Conservation (phyloP, 2,113 vertebrate species). For the Brachirus orientalis region DNA sequence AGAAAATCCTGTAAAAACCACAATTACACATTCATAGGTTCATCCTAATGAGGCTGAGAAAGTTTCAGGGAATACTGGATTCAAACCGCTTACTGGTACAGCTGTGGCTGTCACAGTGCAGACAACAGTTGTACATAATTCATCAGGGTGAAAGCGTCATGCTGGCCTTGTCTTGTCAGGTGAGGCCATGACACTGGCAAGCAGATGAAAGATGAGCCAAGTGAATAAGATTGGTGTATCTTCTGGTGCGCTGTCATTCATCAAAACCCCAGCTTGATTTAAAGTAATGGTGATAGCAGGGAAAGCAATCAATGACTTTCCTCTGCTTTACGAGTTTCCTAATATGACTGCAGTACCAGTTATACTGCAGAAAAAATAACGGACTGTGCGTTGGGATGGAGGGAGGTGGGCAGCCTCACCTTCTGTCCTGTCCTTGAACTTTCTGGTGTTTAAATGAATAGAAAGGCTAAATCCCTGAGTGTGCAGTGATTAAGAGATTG, state of each 20-base stretch:
- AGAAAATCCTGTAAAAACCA: conserved; percentile 22
- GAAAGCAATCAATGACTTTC: conserved; percentile 49
- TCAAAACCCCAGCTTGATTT: conserved; percentile 48
- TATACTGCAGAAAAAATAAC: conserved; percentile 7
- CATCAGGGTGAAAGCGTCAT: background rate
- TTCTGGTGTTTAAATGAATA: conserved; percentile 14
- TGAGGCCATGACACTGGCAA: conserved; percentile 22
- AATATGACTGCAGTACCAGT: conserved; percentile 23
- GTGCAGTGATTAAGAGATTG: conserved; percentile 27
- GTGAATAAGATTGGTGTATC: conserved; percentile 24
- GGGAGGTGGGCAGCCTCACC: background rate
- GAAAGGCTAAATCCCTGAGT: conserved; percentile 7
- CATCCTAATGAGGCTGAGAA: conserved; percentile 37
- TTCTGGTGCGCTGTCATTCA: conserved; percentile 20
- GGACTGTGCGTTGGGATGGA: background rate
- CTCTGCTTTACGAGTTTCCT: conserved; percentile 45
- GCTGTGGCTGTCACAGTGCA: background rate
- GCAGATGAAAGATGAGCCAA: conserved; percentile 26
- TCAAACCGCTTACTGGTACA: background rate
- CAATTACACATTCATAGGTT: conserved; percentile 44
- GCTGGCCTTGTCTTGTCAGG: conserved; percentile 25
- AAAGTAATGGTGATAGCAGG: conserved; percentile 46
- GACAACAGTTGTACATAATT: conserved; percentile 20
- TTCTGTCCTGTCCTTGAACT: conserved; percentile 3
- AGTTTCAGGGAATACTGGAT: background rate